Conservation (phyloP, 1,140 invertebrate species). For the Tenebrio molitor region DNA sequence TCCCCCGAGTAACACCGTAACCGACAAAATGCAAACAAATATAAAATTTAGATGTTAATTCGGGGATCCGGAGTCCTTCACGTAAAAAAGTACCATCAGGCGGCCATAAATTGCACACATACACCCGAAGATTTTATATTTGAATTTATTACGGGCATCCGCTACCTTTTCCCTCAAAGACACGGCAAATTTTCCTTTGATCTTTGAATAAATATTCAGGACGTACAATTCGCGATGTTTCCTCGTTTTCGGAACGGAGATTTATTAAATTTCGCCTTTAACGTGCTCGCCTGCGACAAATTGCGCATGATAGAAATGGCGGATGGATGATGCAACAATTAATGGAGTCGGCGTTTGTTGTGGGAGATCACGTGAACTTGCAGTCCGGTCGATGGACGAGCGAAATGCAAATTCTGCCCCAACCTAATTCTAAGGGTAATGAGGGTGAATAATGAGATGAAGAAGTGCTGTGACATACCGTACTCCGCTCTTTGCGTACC, state of each 20-base stretch:
- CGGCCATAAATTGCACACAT: conserved; percentile 13
- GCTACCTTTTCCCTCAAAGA: conserved; percentile 32
- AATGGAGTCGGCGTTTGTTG: not conserved
- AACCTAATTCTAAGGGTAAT: not conserved
- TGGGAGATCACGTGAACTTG: not conserved
- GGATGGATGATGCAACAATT: conserved; percentile 25
- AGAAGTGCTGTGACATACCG: conserved; percentile 66
- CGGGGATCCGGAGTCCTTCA: not conserved
- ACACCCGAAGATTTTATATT: conserved; percentile 18
- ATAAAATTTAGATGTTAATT: conserved; percentile 32
- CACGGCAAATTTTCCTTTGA: conserved; percentile 27
- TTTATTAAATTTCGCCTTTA: conserved; percentile 27
- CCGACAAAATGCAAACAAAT: conserved; percentile 37
- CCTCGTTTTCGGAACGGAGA: not conserved
- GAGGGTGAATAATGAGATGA: conserved; percentile 57
- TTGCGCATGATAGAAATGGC: conserved; percentile 21
- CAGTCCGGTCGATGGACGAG: not conserved
- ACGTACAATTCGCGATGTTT: conserved; percentile 4
- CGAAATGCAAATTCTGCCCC: not conserved
- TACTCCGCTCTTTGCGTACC: conserved; percentile 74
- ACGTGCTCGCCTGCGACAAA: conserved; percentile 6
- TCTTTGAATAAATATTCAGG: conserved; percentile 36
- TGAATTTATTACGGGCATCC: conserved; percentile 20
- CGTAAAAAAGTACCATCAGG: conserved; percentile 3
- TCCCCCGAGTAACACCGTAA: conserved; percentile 25